A percentile compares a stretch with the other conserved stretches of the same genome.
Conservation (phyloP, 1,140 invertebrate species). For the Halesus radiatus region DNA sequence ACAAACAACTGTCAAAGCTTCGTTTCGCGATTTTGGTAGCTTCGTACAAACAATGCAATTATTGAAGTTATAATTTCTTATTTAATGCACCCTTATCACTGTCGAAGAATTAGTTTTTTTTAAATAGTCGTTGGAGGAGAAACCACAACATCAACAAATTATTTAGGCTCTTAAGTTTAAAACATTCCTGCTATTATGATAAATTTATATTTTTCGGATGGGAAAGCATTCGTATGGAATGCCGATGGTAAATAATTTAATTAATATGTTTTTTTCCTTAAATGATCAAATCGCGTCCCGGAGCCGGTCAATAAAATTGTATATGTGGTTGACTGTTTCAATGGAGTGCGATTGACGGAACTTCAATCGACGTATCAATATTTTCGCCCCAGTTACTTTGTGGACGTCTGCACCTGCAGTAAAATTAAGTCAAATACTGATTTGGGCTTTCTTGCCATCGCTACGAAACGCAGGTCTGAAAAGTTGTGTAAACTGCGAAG, state of each 20-base stretch:
- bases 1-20: neutral
- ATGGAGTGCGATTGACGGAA: neutral
- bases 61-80: too few species aligned
- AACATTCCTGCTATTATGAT: slow-evolving; percentile 60
- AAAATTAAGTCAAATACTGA: too few species aligned
- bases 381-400: too few species aligned
- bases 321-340: neutral
- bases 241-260: slow-evolving; percentile 61
- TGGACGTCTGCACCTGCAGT: too few species aligned
- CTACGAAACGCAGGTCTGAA: too few species aligned
- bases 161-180: neutral
- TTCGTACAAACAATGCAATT: neutral
- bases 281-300: neutral
- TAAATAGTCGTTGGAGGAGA: too few species aligned
- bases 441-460: too few species aligned
- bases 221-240: slow-evolving; percentile 67
- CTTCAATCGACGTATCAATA: neutral
- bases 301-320: neutral
- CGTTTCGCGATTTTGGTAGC: neutral
- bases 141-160: neutral
- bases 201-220: slow-evolving; percentile 62
- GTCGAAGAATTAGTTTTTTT: neutral
- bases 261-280: neutral
- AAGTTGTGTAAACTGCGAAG: too few species aligned
- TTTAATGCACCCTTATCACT: neutral